Evolutionary conservation across 2,888 invertebrate species (phyloP).

Genomic region (Troglohyphantes excavatus): DNA sequence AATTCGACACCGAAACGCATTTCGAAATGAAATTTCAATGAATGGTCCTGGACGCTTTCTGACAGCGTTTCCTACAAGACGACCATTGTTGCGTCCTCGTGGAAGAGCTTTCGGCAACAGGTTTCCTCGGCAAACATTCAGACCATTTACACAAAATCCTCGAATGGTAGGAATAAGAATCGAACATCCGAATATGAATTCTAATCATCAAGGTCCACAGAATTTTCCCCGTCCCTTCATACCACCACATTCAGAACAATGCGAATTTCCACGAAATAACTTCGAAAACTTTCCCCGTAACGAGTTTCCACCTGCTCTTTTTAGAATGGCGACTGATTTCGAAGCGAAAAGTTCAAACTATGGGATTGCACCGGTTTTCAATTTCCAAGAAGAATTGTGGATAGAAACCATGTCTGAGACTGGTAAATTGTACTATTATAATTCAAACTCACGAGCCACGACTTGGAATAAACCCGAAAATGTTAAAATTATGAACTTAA

Average conservation of each 20-base stretch:
- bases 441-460: conserved; percentile 21
- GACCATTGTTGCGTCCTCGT: not conserved
- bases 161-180: not conserved
- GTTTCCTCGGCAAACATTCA: conserved; percentile 6
- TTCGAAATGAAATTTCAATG: not conserved
- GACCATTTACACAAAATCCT: not conserved
- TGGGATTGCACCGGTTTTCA: too few species aligned
- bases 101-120: conserved; percentile 4
- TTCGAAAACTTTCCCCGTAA: not conserved
- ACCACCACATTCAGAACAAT: not conserved
- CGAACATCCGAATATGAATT: not conserved
- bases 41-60: not conserved
- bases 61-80: not conserved
- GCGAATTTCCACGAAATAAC: not conserved
- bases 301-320: not conserved
- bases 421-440: conserved; percentile 48
- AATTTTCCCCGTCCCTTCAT: not conserved
- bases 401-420: conserved; percentile 39
- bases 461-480: conserved; percentile 49
- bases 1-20: not conserved
- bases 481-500: conserved; percentile 11
- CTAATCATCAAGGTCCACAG: not conserved
- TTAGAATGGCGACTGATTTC: not conserved
- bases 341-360: not conserved
- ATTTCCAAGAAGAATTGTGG: conserved; percentile 48